Base-by-base conservation (phyloP, 1,140 invertebrate species). In the Lepidurus packardi region DNA sequence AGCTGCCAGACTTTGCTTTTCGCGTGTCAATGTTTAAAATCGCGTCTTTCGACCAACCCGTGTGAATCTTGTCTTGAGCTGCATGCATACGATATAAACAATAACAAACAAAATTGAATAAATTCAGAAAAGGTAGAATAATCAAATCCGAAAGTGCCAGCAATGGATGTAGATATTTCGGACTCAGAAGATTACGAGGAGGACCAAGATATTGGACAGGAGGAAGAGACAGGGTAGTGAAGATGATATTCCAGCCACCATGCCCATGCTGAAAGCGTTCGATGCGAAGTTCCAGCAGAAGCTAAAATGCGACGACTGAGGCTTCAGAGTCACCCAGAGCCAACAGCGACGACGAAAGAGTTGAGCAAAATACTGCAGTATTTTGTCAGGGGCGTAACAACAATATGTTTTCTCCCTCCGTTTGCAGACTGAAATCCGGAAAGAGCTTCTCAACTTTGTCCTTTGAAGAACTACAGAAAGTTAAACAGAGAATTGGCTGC, bases 381-480 rank as follows among this genome's bases (percentile, higher is more conserved):
- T 13, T 21, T n/a, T 3, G 16, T 65, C 16, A 65, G n/a, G 16
- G 6, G 1, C 53, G 7, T 16, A 65, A 16, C 0, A 65, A 65
- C 1, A 16, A n/a, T 65, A n/a, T 7, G 1, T 7, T 21, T 21
- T 65, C 21, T 47, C 10, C 16, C 21, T n/a, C 21, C 13, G 21
- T 7, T 65, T 65, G 5, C 3, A 65, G 53, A 65, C 53, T 47
- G 79, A 84, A 79, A 86, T 88, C 43, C 81, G 85, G 73, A 81
- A 85, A 25, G 88, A 92, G 82, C 81, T 93, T 74, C n/a, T 89
- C 90, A 3, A 84, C 87, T 13, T 87, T 94, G 87, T 90, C 91
- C 74, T 93, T 94, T 83, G 92, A 93, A 84, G 90, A 94, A 82
- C 85, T 94, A 7, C 89, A 92, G 84, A 91, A 92, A 83, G 82